phyloP scores from a whole-genome alignment of 2,113 vertebrate genomes.

The Sphyrna mokarran region DNA sequence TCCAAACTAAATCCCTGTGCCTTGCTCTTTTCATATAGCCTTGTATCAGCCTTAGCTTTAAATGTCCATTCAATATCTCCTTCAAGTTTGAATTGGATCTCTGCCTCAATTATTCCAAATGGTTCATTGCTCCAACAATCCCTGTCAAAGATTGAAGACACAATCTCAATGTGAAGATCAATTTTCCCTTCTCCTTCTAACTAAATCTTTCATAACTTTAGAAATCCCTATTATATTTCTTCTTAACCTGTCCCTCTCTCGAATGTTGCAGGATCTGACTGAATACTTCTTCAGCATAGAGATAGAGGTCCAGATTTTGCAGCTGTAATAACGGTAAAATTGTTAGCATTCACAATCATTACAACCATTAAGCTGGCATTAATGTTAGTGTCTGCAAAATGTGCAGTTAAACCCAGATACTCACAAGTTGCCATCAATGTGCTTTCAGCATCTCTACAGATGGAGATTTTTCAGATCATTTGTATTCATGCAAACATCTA shows the following conservation, averaged over 20 bases:
- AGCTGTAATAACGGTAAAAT: no score
- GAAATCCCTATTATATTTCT: not conserved
- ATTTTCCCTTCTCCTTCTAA: not conserved
- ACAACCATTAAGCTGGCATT: no score
- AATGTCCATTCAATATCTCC: not conserved
- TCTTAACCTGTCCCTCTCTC: not conserved
- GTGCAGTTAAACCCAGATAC: no score
- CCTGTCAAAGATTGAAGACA: not conserved
- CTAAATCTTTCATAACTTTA: not conserved
- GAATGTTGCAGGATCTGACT: not conserved
- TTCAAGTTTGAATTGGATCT: not conserved
- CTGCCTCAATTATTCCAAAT: not conserved
- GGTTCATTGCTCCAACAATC: not conserved
- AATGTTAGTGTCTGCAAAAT: no score
- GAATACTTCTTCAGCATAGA: not conserved
- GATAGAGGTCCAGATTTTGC: not conserved
- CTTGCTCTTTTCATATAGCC: not conserved
- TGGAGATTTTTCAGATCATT: no score
- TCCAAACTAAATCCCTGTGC: not conserved
- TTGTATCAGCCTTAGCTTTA: not conserved
- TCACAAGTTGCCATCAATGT: no score
- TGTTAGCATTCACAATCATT: no score
- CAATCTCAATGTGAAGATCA: not conserved
- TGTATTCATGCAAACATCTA: no score
- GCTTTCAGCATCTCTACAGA: no score